Evolutionary conservation across 23 tunicate species (phyloP), one percentile per base, ranked within the genome.

Genomic region (Aplidium turbinatum): DNA sequence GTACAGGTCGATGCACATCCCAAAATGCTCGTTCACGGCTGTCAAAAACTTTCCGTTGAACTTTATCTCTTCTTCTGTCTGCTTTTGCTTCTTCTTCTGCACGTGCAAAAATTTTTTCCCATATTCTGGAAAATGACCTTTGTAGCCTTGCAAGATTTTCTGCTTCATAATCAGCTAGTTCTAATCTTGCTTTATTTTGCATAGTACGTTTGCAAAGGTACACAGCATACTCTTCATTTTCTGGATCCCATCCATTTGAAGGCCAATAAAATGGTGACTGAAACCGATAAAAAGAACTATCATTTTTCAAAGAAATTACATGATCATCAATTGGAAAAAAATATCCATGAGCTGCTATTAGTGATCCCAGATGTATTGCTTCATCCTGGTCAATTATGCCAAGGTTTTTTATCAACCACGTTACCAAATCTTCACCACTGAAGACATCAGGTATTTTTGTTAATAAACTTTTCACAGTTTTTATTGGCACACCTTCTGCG

Each of bases 171-270:
- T 94, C 99, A 26, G 94, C 99, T 26, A 94, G 80, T 58, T 94
- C 99, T 1, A 94, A 38, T 47, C 99, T 51, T 7, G 99, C 99
- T 78, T 94, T 86, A 51, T 93, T 93, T 56, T 85, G 98, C 93
- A 93, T 85, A 23, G 99, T 86, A 64, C 99, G 68, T 76, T 94
- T 94, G 83, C 93, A 86, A 16, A 94, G 81, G 46, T 94, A 94
- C 32, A 94, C 84, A 25, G 99, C 99, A 71, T 94, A 94, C 31
- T 86, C 90, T 58, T 86, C 73, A 64, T 94, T 86, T 54, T 87
- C 99, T 5, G 99, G 99, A 21, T 94, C 99, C 99, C 99, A 94
- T 30, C 99, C 99, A 22, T 94, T 94, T 18, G 94, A 86, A 6
- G 99, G 94, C 99, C 99, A 94, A 72, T 82, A 88, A 30, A 52